Evolutionary conservation across 2,888 invertebrate genomes (phyloP).

Genomic region (Mesorhabditis spiculigera): DNA sequence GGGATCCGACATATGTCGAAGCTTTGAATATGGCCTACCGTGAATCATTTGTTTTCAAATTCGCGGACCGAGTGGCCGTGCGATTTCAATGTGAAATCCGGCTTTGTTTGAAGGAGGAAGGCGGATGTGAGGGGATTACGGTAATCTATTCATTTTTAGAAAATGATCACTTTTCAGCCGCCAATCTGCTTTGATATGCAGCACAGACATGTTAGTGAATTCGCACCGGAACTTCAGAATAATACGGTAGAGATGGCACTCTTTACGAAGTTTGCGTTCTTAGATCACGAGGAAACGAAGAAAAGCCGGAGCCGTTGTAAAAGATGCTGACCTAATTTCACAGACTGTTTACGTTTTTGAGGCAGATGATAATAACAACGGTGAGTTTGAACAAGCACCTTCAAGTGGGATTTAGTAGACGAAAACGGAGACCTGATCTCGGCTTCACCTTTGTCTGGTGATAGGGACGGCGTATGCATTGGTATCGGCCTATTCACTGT

Average conservation of each 20-base stretch:
- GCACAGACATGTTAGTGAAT: slow-evolving; percentile 6
- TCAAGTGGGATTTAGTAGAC: neutral
- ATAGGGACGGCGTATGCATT: neutral
- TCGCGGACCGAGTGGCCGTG: slow-evolving; percentile 56
- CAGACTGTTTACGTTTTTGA: slow-evolving; percentile 57
- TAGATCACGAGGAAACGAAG: neutral
- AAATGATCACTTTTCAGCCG: slow-evolving; percentile 18
- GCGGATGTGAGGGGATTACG: slow-evolving; percentile 56
- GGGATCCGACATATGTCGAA: slow-evolving; percentile 58
- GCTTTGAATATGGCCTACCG: slow-evolving; percentile 58
- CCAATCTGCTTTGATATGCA: slow-evolving; percentile 21
- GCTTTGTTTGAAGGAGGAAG: slow-evolving; percentile 55
- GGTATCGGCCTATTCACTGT: neutral
- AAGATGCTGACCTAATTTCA: slow-evolving; percentile 52
- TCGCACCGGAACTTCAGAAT: neutral
- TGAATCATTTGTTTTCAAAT: slow-evolving; percentile 58
- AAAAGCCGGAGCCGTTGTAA: slow-evolving; percentile 10
- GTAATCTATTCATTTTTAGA: slow-evolving; percentile 18
- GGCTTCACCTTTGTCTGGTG: neutral
- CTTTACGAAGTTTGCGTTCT: neutral
- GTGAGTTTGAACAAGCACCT: neutral
- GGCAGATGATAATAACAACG: slow-evolving; percentile 26
- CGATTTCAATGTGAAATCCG: slow-evolving; percentile 57
- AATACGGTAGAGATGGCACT: slow-evolving; percentile 9
- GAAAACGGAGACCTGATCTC: neutral